phyloP scores from a whole-genome alignment of 2,113 vertebrate genomes.

The Budorcas taxicolor region DNA sequence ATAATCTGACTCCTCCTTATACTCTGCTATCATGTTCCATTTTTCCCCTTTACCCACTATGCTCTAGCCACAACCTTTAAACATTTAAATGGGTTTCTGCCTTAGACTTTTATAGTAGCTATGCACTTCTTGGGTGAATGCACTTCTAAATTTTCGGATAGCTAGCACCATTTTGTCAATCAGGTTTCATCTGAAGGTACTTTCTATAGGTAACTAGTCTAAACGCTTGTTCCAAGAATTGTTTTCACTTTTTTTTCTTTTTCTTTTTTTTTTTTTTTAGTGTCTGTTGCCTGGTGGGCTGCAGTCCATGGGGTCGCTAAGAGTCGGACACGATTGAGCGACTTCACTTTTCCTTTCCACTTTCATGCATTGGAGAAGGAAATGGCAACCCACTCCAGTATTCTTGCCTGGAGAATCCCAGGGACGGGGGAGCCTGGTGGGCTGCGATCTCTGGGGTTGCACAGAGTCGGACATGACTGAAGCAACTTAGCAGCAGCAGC shows the following conservation, averaged over 20 bases:
- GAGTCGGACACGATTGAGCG: too few relatives aligned
- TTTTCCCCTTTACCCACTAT: neutral
- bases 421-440: too few relatives aligned
- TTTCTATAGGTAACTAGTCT: neutral
- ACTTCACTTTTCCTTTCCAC: too few relatives aligned
- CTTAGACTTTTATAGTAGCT: neutral
- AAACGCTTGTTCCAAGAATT: neutral
- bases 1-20: neutral
- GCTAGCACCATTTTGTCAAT: neutral
- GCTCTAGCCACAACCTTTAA: neutral
- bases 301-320: too few relatives aligned
- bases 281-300: too few relatives aligned
- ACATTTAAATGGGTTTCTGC: neutral
- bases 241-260: neutral
- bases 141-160: neutral
- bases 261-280: neutral
- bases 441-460: too few relatives aligned
- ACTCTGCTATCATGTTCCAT: neutral
- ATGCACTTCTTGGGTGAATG: neutral
- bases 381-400: too few relatives aligned
- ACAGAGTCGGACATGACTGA: too few relatives aligned
- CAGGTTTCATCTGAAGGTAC: neutral
- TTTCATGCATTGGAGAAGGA: too few relatives aligned
- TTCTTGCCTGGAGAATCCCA: too few relatives aligned
- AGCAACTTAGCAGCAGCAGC: too few relatives aligned